These are phyloP conservation scores for Stratiolaelaps scimitus DNA, from an alignment of 1,140 invertebrate species.

Conservation along the genomic window DNA sequence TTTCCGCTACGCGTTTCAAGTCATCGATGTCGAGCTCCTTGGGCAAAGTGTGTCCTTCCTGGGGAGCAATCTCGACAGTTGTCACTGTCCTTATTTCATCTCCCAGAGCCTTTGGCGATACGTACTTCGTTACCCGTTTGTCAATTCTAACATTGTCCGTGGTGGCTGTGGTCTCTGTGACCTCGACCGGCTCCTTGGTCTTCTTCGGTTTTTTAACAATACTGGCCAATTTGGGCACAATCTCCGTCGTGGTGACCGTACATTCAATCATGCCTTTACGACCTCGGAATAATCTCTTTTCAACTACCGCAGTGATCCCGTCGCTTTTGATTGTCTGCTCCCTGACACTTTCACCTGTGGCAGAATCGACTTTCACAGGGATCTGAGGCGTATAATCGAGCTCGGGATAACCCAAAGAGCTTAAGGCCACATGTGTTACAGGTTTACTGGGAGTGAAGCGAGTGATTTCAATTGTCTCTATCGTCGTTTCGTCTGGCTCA, in stretches of 20 bases:
- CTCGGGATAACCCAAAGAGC: slow-evolving; percentile 8
- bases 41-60: not conserved
- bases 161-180: not conserved
- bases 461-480: slow-evolving; percentile 5
- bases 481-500: slow-evolving; percentile 8
- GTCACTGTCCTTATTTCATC: not conserved
- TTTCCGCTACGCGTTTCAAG: not conserved
- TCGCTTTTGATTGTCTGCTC: not conserved
- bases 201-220: not conserved
- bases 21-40: not conserved
- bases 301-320: not conserved
- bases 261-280: slow-evolving; percentile 10
- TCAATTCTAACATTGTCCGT: not conserved
- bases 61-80: not conserved
- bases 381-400: not conserved
- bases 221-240: not conserved
- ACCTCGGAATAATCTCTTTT: not conserved
- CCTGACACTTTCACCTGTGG: not conserved
- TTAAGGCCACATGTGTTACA: not conserved
- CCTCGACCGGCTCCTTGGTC: not conserved
- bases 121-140: not conserved
- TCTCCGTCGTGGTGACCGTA: slow-evolving; percentile 12
- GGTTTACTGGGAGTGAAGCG: slow-evolving; percentile 1
- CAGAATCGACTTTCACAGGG: not conserved
- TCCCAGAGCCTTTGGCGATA: not conserved